Percentiles rank a stretch among this genome's conserved stretches.
These are phyloP conservation scores for Danio tinwini DNA, from an alignment of 2,797 vertebrate species.

Conservation along the genomic window DNA sequence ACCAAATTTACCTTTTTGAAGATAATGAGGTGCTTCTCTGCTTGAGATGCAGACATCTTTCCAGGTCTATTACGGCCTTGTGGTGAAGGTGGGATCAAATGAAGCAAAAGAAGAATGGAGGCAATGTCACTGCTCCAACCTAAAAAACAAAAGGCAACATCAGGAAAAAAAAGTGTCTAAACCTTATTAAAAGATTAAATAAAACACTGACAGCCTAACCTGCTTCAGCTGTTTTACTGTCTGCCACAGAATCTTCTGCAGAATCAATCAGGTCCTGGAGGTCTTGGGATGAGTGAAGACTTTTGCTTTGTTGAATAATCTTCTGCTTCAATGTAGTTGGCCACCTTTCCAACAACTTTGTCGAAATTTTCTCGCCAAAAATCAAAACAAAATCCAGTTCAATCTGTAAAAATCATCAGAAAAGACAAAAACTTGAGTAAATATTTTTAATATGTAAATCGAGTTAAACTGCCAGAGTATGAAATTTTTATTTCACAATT, in stretches of 20 bases:
- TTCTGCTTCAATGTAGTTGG: conserved; percentile 26
- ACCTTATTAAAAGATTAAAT: too few relatives aligned
- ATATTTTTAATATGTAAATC: too few relatives aligned
- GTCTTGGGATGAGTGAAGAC: conserved; percentile 11
- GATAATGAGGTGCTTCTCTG: conserved; percentile 45
- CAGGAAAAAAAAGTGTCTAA: neutral
- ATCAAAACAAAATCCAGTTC: conserved; percentile 26
- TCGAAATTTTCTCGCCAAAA: conserved; percentile 25
- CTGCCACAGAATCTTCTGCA: conserved; percentile 16
- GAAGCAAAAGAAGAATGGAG: conserved; percentile 52
- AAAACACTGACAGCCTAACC: neutral
- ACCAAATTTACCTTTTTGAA: conserved; percentile 55
- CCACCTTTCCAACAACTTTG: conserved; percentile 32
- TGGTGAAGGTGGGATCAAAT: conserved; percentile 55
- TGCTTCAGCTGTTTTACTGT: neutral
- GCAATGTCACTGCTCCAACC: conserved; percentile 60
- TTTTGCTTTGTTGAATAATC: conserved; percentile 46
- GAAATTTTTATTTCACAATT: too few relatives aligned
- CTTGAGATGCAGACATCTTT: conserved; percentile 49
- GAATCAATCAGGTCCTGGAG: conserved; percentile 37
- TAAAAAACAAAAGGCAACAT: neutral
- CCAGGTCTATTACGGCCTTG: conserved; percentile 57
- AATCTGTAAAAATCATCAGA: conserved; percentile 6
- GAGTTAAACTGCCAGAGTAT: too few relatives aligned
- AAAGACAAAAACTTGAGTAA: neutral